phyloP scores from a whole-genome alignment of 2,888 invertebrate species.

The Hemicrepidius hirtus region DNA sequence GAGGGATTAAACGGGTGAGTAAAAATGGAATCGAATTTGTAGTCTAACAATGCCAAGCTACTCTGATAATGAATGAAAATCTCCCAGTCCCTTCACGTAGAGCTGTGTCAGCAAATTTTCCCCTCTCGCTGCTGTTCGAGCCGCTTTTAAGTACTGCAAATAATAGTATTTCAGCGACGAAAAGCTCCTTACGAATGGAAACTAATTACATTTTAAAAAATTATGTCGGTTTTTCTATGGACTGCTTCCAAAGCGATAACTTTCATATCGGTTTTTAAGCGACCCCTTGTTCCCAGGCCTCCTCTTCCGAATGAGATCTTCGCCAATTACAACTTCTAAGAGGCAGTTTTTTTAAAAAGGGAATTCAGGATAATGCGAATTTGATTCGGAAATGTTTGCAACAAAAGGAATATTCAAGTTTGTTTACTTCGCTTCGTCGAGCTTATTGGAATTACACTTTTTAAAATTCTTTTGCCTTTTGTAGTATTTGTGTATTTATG shows the following conservation, averaged over 20 bases:
- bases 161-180: conserved; percentile 47
- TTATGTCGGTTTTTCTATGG: conserved; percentile 27
- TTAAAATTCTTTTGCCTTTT: no score
- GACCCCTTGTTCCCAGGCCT: not conserved
- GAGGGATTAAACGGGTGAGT: not conserved
- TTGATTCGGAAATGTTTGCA: conserved; percentile 8
- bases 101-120: conserved; percentile 48
- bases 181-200: conserved; percentile 47
- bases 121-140: conserved; percentile 46
- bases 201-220: conserved; percentile 49
- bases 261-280: conserved; percentile 32
- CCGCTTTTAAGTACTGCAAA: conserved; percentile 47
- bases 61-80: conserved; percentile 50
- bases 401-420: not conserved
- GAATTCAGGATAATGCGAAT: conserved; percentile 6
- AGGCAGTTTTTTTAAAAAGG: conserved; percentile 14
- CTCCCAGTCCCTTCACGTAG: conserved; percentile 49
- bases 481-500: no score
- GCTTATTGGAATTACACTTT: not conserved
- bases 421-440: not conserved
- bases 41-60: conserved; percentile 46
- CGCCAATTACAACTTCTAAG: conserved; percentile 20
- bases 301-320: conserved; percentile 4
- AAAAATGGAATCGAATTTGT: conserved; percentile 48
- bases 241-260: conserved; percentile 30